Conservation (phyloP, 2,797 vertebrate genomes). For the Sebastes ruberrimus region DNA sequence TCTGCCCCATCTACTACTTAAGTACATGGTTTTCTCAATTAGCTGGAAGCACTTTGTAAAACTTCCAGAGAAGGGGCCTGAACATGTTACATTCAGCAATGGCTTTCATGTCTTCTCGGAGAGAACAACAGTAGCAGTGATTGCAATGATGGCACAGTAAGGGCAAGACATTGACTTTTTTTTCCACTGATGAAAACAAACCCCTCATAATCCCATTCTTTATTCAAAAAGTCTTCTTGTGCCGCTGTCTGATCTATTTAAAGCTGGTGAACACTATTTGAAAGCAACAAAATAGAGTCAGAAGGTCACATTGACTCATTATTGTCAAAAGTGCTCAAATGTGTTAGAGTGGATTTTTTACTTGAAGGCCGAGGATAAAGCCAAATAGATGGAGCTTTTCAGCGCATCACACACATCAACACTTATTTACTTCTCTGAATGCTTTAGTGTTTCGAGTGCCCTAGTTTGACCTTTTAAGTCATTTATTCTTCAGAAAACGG, state of each 20-base stretch:
- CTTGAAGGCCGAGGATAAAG: background rate
- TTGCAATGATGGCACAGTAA: background rate
- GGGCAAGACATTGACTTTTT: background rate
- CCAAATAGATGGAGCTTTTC: background rate
- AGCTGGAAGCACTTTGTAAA: conserved; percentile 1
- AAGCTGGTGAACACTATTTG: background rate
- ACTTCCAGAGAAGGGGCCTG: conserved; percentile 3
- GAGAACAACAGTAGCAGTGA: conserved; percentile 25
- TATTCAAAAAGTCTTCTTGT: background rate
- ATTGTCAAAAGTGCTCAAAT: background rate
- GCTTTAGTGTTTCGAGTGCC: background rate
- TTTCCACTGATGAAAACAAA: background rate
- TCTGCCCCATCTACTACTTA: background rate
- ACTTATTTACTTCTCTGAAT: background rate
- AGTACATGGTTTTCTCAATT: conserved; percentile 10
- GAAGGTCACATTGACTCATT: background rate
- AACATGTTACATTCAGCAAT: conserved; percentile 15
- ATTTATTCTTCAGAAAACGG: background rate
- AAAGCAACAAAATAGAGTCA: background rate
- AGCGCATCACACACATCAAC: background rate
- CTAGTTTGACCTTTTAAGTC: conserved; percentile 15
- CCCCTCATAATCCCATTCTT: background rate
- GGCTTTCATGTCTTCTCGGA: background rate
- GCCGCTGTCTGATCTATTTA: background rate
- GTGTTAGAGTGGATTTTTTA: background rate